Base-by-base conservation (phyloP, 2,113 vertebrate genomes). In the Pterocles burchelli region DNA sequence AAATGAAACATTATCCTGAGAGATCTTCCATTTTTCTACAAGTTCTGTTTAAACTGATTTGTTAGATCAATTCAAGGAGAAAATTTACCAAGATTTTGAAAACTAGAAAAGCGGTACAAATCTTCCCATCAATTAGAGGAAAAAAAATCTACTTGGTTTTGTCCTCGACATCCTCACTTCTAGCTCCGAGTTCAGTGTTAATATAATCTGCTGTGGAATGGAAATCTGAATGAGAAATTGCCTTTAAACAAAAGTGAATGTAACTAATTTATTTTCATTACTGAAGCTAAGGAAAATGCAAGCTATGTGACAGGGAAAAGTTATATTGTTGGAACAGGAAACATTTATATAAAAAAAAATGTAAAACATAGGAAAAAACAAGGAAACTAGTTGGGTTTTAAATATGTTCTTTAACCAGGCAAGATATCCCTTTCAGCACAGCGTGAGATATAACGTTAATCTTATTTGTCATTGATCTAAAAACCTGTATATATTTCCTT, bases 381-480 rank as follows among this genome's bases (percentile, higher is more conserved):
- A 33, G 34, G 67, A 95, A 96, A 95, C 85, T 4, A 86, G 24
- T 75, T 52, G 46, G 3, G 11, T 90, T 94, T 91, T 0, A 66
- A 90, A 58, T 66, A 10, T 31, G 10, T 54, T 33, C 89, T 94
- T 89, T 38, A 85, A 66, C 29, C n/a, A 67, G 29, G 59, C n/a
- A 80, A 90, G 51, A 57, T 61, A 91, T 43, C 22, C 34, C 52
- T 92, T 95, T 92, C 90, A 93, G 45, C 76, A 81, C 34, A 74
- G 79, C 1, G 2, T 72, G 25, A 49, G 49, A 71, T 80, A n/a
- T 46, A 78, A 52, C 79, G 86, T 92, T 84, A 61, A 92, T 92
- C 85, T 93, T 86, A 79, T 85, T 93, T 78, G 58, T 83, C 81
- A 91, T 34, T 28, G 36, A 68, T 74, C 34, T 78, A 55, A 79